Conservation (phyloP, 2,888 invertebrate genomes). For the Empis livida region DNA sequence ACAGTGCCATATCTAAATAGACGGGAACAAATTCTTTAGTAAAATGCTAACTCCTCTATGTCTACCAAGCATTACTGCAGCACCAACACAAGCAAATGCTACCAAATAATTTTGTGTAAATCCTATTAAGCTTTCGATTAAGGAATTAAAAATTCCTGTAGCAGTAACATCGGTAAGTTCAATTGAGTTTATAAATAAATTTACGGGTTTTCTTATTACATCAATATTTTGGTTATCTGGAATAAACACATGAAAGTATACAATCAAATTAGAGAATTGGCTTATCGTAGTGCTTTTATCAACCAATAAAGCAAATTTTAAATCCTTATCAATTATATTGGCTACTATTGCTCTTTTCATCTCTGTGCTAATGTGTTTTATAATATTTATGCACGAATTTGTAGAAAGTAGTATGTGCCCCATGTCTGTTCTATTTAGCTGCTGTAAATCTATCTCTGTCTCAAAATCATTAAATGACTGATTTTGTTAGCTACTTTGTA, state of each 20-base stretch:
- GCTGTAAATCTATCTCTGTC: not conserved
- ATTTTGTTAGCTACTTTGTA: not conserved
- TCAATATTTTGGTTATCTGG: not conserved
- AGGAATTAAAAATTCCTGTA: constrained; percentile 1
- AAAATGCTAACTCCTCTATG: not conserved
- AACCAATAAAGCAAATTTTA: not conserved
- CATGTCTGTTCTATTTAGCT: not conserved
- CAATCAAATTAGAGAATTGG: not conserved
- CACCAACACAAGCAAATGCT: not conserved
- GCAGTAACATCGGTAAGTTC: not conserved
- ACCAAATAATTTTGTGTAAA: not conserved
- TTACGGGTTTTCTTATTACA: not conserved
- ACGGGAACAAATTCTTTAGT: not conserved
- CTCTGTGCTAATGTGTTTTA: not conserved
- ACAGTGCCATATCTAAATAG: not conserved
- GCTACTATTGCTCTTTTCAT: not conserved
- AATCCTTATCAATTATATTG: not conserved
- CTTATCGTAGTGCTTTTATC: not conserved
- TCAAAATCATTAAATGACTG: not conserved
- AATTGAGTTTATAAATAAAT: not conserved
- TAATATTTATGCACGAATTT: not conserved
- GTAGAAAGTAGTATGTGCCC: constrained; percentile 1
- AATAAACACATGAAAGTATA: not conserved
- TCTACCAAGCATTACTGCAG: constrained; percentile 1
- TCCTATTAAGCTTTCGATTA: not conserved